These are phyloP conservation scores for Patella depressa DNA, from an alignment of 2,888 invertebrate genomes.

Conservation along the genomic window DNA sequence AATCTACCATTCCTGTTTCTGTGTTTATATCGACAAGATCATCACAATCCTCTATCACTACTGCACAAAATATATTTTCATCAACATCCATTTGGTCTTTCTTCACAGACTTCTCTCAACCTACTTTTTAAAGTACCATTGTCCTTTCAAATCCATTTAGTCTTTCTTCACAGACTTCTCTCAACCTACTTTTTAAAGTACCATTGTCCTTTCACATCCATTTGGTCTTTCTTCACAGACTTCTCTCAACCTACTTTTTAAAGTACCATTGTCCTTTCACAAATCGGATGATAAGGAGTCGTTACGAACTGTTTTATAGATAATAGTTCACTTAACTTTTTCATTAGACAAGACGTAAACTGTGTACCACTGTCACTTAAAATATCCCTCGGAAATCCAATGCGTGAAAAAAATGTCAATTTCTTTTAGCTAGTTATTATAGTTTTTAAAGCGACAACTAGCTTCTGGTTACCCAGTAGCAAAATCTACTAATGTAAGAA, in stretches of 20 bases:
- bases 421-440: constrained; percentile 28
- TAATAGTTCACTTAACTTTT: constrained; percentile 29
- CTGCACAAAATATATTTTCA: not conserved
- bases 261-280: constrained; percentile 31
- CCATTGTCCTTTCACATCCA: constrained; percentile 35
- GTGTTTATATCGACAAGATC: not conserved
- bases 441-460: constrained; percentile 15
- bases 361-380: constrained; percentile 37
- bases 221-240: constrained; percentile 14
- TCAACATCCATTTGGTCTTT: constrained; percentile 23
- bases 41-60: not conserved
- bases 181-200: constrained; percentile 26
- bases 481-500: constrained; percentile 25
- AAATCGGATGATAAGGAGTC: constrained; percentile 33
- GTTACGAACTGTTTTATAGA: constrained; percentile 33
- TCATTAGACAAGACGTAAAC: constrained; percentile 39
- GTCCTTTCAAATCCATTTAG: constrained; percentile 30
- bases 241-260: constrained; percentile 25
- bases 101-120: constrained; percentile 16
- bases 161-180: constrained; percentile 12
- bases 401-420: constrained; percentile 27
- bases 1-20: not conserved
- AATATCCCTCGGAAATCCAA: constrained; percentile 39
- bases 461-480: constrained; percentile 31
- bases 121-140: constrained; percentile 28